Evolutionary conservation across 2,888 invertebrate species (phyloP).

Genomic region (Nowickia ferox): DNA sequence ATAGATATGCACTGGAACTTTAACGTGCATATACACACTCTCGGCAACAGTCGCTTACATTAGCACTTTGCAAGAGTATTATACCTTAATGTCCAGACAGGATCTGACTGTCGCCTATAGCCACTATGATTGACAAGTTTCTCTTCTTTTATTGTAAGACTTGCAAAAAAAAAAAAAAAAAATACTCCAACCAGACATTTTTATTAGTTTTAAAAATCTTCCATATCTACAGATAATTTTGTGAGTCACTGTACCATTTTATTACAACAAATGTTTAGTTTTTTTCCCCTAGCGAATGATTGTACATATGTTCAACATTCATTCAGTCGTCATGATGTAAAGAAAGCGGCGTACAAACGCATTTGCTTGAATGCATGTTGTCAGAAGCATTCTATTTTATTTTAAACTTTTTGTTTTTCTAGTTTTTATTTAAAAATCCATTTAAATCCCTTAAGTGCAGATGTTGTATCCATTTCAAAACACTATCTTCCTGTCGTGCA

Average conservation of each 20-base stretch:
- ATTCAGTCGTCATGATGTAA: conserved; percentile 20
- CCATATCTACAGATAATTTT: not conserved
- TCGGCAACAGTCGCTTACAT: not conserved
- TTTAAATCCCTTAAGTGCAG: conserved; percentile 65
- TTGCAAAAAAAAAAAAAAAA: not conserved
- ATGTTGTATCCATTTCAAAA: conserved; percentile 53
- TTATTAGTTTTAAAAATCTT: not conserved
- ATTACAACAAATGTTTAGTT: conserved; percentile 8
- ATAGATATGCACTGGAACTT: not conserved
- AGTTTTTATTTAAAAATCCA: conserved; percentile 35
- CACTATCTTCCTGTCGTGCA: conserved; percentile 31
- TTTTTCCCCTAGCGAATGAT: conserved; percentile 16
- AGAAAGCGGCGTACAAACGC: not conserved
- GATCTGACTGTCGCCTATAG: conserved; percentile 8
- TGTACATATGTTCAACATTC: conserved; percentile 36
- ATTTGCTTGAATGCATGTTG: conserved; percentile 36
- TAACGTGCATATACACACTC: not conserved
- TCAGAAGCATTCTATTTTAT: conserved; percentile 25
- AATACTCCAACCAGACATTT: not conserved
- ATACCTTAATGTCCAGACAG: conserved; percentile 47
- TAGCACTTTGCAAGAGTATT: conserved; percentile 20
- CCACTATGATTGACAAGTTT: conserved; percentile 1
- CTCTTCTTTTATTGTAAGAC: no score
- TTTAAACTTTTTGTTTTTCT: not conserved
- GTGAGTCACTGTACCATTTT: conserved; percentile 3